Base-by-base conservation (phyloP, 1,140 invertebrate genomes). In the Oedothorax gibbosus region DNA sequence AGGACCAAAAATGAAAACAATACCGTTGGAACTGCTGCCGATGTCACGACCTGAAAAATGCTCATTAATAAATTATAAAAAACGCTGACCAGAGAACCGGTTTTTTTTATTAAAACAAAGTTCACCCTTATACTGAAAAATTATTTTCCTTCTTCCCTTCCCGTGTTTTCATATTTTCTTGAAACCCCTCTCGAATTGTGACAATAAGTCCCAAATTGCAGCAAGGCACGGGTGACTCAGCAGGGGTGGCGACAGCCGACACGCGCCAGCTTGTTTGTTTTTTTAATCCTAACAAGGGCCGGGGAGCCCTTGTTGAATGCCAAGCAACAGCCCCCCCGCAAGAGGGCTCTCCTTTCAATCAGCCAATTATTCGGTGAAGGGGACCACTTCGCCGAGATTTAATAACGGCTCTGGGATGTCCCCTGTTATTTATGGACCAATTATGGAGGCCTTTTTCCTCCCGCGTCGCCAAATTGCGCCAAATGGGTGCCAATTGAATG, bases 361-460 rank as follows among this genome's bases (percentile, higher is more conserved):
- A 73, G 71, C 69, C 81, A 83, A 83, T 83, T 83, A 83, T 75
- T 66, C 81, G 51, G 11, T 66, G 81, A 75, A 75, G 81, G 79
- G 81, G 81, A 60, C 79, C 79, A 82, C 79, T 82, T 82, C 81
- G 71, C 71, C 7, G 68, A 83, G 81, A 83, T 83, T 83, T 83
- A 83, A 83, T 83, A 83, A 83, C 81, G 71, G 81, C 11, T 57
- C 57, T 75, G 71, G 69, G 71, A 73, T n/a, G 60, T 75, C 71
- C 60, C 79, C 68, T 75, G 81, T 75, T 83, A 83, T 83, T 83
- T 83, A 83, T 83, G 81, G 81, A 83, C 81, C 81, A 83, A 83
- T 83, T 83, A 83, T 54, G 57, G 81, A 50, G 50, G 35, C 53
- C n/a, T 62, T 64, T 77, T 56, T 18, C 21, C 56, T 71, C 49